phyloP scores from a whole-genome alignment of 2,888 invertebrate genomes.

The Temnothorax ravouxi region DNA sequence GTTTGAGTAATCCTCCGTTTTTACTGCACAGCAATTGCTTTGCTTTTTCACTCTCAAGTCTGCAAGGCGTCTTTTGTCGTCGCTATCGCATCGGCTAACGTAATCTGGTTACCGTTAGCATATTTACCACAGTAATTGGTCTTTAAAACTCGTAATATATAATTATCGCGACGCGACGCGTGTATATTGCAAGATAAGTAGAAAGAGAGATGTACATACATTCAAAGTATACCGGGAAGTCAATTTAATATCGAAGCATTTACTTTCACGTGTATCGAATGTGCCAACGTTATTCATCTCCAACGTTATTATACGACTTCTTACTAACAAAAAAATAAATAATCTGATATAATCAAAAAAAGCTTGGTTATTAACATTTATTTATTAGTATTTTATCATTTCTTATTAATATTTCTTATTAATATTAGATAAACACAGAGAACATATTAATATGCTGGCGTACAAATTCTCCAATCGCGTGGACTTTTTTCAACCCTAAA shows the following conservation, averaged over 20 bases:
- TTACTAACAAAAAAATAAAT: background rate
- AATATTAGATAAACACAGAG: background rate
- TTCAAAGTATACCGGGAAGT: background rate
- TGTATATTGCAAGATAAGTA: background rate
- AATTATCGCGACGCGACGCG: background rate
- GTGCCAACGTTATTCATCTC: background rate
- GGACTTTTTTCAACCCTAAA: too few species aligned
- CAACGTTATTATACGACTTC: background rate
- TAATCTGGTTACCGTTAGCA: background rate
- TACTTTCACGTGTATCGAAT: background rate
- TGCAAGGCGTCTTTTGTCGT: background rate
- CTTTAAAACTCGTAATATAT: background rate
- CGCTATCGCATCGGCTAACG: background rate
- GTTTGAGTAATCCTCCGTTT: constrained; percentile 47
- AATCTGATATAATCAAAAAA: background rate
- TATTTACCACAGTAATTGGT: background rate
- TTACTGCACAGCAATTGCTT: constrained; percentile 2
- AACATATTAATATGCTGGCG: background rate
- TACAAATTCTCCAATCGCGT: too few species aligned
- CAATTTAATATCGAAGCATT: constrained; percentile 16
- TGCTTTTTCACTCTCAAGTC: background rate
- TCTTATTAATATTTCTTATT: background rate
- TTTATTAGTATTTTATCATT: background rate
- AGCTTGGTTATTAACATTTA: background rate
- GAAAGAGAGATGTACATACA: background rate